Conservation (phyloP, 2,113 vertebrate species). For the Alosa alosa region DNA sequence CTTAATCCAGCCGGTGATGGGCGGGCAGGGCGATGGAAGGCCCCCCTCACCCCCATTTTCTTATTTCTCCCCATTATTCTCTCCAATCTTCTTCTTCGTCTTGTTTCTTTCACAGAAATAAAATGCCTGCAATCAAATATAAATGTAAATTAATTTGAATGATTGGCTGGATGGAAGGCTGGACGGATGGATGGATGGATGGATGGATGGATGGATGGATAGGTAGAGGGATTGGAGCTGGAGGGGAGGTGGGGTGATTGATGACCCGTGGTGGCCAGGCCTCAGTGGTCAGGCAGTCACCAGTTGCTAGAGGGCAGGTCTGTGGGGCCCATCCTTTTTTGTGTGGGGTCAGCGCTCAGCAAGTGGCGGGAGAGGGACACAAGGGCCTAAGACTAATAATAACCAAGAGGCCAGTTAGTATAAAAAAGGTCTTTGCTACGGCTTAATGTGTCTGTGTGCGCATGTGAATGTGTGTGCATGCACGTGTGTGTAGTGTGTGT, state of each 20-base stretch:
- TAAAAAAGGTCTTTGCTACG: not conserved
- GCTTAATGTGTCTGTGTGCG: not conserved
- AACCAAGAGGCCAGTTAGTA: not conserved
- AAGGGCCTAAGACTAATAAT: not conserved
- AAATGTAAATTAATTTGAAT: not conserved
- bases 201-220: not conserved
- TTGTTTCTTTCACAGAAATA: not conserved
- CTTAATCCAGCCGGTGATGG: slow-evolving; percentile 17
- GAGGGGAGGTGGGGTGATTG: not conserved
- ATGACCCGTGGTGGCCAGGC: not conserved
- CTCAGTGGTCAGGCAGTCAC: not conserved
- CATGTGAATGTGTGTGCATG: not conserved
- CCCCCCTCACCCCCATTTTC: not conserved
- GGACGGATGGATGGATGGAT: too few species aligned
- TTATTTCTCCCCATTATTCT: not conserved
- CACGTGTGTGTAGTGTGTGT: slow-evolving; percentile 1
- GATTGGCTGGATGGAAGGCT: not conserved
- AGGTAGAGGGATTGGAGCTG: not conserved
- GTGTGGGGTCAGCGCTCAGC: not conserved
- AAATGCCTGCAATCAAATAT: not conserved
- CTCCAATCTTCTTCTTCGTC: not conserved
- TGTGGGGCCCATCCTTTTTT: not conserved
- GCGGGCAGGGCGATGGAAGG: not conserved
- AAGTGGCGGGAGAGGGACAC: not conserved
- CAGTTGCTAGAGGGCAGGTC: not conserved